Percentiles rank a stretch among this genome's conserved stretches.
Evolutionary conservation across 2,113 vertebrate genomes (phyloP).

Genomic region (Pipa parva): DNA sequence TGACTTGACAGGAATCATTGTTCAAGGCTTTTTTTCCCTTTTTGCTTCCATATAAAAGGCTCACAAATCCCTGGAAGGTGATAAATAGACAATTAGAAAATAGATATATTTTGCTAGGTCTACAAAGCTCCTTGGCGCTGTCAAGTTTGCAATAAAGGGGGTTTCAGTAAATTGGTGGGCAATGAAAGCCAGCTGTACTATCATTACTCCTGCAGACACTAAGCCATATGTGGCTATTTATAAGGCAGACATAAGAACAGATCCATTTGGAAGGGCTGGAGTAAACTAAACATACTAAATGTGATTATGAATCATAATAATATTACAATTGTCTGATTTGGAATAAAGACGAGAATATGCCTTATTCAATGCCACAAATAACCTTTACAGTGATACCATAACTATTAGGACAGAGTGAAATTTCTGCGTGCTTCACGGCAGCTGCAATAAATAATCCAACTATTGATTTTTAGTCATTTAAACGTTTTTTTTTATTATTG

Average conservation of each 20-base stretch:
- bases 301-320: conserved; percentile 76
- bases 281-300: conserved; percentile 72
- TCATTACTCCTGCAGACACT: conserved; percentile 76
- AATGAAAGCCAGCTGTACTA: conserved; percentile 73
- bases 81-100: conserved; percentile 89
- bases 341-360: conserved; percentile 67
- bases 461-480: too few species aligned
- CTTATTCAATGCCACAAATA: conserved; percentile 50
- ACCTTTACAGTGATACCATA: conserved; percentile 56
- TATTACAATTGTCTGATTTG: conserved; percentile 77
- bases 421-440: too few species aligned
- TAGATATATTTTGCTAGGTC: conserved; percentile 81
- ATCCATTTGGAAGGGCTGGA: conserved; percentile 67
- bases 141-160: conserved; percentile 75
- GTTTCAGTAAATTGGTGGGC: conserved; percentile 73
- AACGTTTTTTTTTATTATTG: too few species aligned
- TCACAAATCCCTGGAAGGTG: conserved; percentile 74
- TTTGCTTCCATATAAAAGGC: conserved; percentile 70
- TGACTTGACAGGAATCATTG: conserved; percentile 77
- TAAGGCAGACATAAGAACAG: conserved; percentile 66
- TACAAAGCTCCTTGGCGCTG: conserved; percentile 70
- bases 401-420: too few species aligned
- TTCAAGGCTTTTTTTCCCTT: conserved; percentile 64
- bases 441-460: too few species aligned
- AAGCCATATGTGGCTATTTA: conserved; percentile 80